These are phyloP conservation scores for Noctua fimbriata DNA, from an alignment of 2,888 invertebrate species.

Conservation along the genomic window DNA sequence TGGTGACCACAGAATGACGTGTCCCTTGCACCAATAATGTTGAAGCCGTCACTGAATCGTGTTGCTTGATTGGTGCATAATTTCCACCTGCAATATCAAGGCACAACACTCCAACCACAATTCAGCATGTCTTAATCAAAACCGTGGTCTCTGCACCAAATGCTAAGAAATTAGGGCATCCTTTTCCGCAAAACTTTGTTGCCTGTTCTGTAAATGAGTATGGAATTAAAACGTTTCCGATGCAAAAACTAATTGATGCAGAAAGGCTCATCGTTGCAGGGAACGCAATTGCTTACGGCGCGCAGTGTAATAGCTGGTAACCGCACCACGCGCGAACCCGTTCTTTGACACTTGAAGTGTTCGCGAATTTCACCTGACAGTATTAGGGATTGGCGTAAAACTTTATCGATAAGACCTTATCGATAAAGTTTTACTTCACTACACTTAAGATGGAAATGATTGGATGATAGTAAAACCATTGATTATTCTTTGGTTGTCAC, in stretches of 20 bases:
- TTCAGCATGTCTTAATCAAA: constrained; percentile 46
- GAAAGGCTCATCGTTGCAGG: constrained; percentile 70
- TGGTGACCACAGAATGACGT: background rate
- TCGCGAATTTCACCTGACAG: constrained; percentile 74
- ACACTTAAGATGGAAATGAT: background rate
- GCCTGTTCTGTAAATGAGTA: constrained; percentile 35
- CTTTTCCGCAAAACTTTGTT: constrained; percentile 39
- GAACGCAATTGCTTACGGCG: constrained; percentile 82
- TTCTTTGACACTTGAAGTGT: constrained; percentile 83
- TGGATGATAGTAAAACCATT: background rate
- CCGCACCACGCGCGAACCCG: constrained; percentile 80
- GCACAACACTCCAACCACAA: constrained; percentile 21
- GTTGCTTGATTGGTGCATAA: constrained; percentile 23
- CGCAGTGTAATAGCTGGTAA: constrained; percentile 78
- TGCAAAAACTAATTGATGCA: constrained; percentile 78
- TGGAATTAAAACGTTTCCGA: constrained; percentile 64
- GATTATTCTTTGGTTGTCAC: too few species aligned
- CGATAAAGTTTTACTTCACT: constrained; percentile 39
- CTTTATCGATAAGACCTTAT: constrained; percentile 57
- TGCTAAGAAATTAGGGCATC: constrained; percentile 40
- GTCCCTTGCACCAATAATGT: background rate
- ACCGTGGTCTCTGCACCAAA: constrained; percentile 42
- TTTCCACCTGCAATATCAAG: constrained; percentile 30
- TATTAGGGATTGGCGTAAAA: constrained; percentile 65
- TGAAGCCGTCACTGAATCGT: background rate